phyloP scores from a whole-genome alignment of 2,888 invertebrate species.

The Tigriopus californicus region DNA sequence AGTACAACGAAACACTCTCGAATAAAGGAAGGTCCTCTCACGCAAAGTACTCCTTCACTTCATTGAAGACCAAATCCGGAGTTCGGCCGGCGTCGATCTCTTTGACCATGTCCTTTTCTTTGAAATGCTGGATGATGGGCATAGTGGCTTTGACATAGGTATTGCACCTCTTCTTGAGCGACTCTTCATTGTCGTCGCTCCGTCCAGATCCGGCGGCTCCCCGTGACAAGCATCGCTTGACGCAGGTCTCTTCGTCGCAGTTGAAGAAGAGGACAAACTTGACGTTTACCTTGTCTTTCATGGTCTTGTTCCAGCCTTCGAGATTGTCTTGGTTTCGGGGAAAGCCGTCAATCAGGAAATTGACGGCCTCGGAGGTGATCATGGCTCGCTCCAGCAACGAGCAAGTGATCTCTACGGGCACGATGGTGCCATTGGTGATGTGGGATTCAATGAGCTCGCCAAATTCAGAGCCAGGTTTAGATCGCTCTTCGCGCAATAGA shows the following conservation, averaged over 20 bases:
- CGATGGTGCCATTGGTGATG: conserved; percentile 81
- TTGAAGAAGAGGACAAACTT: conserved; percentile 81
- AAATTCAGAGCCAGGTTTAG: conserved; percentile 60
- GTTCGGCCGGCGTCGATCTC: conserved; percentile 49
- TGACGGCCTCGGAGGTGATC: conserved; percentile 36
- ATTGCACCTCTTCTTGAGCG: conserved; percentile 62
- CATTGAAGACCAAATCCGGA: conserved; percentile 44
- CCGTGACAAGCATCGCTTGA: conserved; percentile 61
- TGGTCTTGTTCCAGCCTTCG: conserved; percentile 69
- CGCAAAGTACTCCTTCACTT: conserved; percentile 30
- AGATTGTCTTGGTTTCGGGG: conserved; percentile 91
- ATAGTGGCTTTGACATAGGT: conserved; percentile 69
- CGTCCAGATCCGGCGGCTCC: conserved; percentile 79
- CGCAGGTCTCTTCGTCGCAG: conserved; percentile 63
- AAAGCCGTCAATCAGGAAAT: conserved; percentile 93
- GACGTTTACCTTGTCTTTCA: conserved; percentile 62
- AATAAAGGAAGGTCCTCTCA: not conserved
- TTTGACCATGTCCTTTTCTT: conserved; percentile 45
- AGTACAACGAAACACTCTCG: not conserved
- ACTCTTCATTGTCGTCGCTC: conserved; percentile 79
- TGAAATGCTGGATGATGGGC: conserved; percentile 73
- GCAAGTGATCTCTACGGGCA: conserved; percentile 96
- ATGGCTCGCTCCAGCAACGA: conserved; percentile 72
- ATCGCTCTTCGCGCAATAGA: conserved; percentile 72
- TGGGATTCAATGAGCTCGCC: conserved; percentile 80